phyloP scores from a whole-genome alignment of 2,888 invertebrate genomes.

The Clitarchus hookeri region DNA sequence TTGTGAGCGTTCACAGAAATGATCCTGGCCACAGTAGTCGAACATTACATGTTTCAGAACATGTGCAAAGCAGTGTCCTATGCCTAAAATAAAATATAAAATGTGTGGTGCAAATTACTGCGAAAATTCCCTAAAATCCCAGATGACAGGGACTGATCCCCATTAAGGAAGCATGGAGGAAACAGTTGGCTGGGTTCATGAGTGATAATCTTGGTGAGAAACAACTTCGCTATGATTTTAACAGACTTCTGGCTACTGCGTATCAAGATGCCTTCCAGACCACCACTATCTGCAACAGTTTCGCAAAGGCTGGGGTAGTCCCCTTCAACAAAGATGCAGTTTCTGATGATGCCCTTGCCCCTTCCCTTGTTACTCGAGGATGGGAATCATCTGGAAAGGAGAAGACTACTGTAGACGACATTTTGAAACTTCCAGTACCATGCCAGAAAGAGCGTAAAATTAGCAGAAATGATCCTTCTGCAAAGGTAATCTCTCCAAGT shows the following conservation, averaged over 20 bases:
- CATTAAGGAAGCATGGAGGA: conserved; percentile 24
- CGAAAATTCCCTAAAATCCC: no score
- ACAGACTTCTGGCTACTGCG: background rate
- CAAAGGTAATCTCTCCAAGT: background rate
- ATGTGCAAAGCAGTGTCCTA: no score
- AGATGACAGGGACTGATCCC: no score
- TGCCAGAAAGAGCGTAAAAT: background rate
- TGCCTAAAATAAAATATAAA: no score
- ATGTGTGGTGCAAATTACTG: no score
- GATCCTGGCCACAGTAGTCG: no score
- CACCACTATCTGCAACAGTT: conserved; percentile 26
- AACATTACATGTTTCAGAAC: no score
- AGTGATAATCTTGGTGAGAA: conserved; percentile 16
- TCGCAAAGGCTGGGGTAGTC: conserved; percentile 17
- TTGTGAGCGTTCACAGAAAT: no score
- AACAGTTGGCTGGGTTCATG: conserved; percentile 19
- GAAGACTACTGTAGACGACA: background rate
- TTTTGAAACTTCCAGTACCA: conserved; percentile 10
- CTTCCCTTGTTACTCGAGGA: conserved; percentile 18
- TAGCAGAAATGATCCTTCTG: background rate
- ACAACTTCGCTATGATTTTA: conserved; percentile 15
- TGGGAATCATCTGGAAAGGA: background rate
- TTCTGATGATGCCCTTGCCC: conserved; percentile 25
- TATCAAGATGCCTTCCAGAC: conserved; percentile 19
- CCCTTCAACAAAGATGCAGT: conserved; percentile 24